phyloP scores from a whole-genome alignment of 2,888 invertebrate species.

The Parasteatoda lunata region DNA sequence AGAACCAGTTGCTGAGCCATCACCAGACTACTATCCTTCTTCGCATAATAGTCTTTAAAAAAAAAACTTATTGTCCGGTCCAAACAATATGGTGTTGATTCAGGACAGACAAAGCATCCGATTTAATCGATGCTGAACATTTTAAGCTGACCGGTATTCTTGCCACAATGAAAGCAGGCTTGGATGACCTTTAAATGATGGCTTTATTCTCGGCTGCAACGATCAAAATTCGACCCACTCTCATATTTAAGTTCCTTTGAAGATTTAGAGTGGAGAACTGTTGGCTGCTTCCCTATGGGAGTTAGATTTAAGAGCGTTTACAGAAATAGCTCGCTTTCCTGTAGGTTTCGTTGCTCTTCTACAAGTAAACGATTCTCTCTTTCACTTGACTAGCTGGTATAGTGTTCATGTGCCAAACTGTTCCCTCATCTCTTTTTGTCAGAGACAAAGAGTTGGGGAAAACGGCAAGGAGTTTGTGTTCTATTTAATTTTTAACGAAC shows the following conservation, averaged over 20 bases:
- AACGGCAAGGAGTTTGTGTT: constrained; percentile 45
- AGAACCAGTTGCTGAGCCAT: constrained; percentile 86
- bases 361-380: constrained; percentile 19
- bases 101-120: neutral
- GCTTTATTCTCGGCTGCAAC: neutral
- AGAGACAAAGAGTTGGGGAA: neutral
- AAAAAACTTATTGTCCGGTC: neutral
- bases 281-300: constrained; percentile 3
- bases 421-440: constrained; percentile 15
- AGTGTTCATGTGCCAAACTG: constrained; percentile 67
- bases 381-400: constrained; percentile 64
- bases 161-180: neutral
- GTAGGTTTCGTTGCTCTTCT: constrained; percentile 41
- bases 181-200: neutral
- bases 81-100: neutral
- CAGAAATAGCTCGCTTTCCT: constrained; percentile 68
- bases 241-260: constrained; percentile 24
- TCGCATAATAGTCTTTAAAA: constrained; percentile 65
- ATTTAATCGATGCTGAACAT: neutral
- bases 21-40: constrained; percentile 82
- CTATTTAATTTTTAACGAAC: constrained; percentile 14
- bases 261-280: constrained; percentile 12
- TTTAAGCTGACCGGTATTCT: neutral
- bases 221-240: neutral
- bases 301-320: constrained; percentile 20